Conservation (phyloP, 2,797 vertebrate genomes). For the Masticophis lateralis region DNA sequence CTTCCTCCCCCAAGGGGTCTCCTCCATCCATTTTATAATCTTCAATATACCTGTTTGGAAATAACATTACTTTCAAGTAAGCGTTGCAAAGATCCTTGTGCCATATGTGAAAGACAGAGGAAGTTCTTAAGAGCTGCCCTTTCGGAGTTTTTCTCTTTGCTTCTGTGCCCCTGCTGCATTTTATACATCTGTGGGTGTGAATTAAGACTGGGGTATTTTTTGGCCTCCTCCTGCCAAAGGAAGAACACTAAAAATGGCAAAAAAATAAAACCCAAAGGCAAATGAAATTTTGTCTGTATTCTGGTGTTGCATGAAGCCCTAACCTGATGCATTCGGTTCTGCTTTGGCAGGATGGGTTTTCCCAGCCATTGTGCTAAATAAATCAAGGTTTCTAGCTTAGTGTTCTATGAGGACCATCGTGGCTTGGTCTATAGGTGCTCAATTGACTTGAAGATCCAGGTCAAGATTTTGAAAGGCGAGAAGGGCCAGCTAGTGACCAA, state of each 20-base stretch:
- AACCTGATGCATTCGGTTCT: background rate
- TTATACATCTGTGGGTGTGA: background rate
- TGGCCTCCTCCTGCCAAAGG: background rate
- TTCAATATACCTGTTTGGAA: background rate
- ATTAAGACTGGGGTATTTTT: background rate
- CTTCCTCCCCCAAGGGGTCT: background rate
- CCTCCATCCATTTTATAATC: background rate
- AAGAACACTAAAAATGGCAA: background rate
- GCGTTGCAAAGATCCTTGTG: background rate
- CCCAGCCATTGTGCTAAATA: background rate
- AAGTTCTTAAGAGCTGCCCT: background rate
- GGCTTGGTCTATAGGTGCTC: background rate
- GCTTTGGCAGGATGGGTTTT: background rate
- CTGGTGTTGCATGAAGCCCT: background rate
- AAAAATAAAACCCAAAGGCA: background rate
- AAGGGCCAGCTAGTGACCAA: background rate
- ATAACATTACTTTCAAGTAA: background rate
- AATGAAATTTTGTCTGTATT: background rate
- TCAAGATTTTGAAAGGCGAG: background rate
- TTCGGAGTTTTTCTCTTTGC: background rate
- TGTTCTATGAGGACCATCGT: background rate
- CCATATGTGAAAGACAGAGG: background rate
- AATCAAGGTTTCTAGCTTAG: background rate
- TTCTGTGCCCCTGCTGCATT: background rate
- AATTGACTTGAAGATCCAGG: background rate